Conservation (phyloP, 2,888 invertebrate species). For the Miltochrista miniata region DNA sequence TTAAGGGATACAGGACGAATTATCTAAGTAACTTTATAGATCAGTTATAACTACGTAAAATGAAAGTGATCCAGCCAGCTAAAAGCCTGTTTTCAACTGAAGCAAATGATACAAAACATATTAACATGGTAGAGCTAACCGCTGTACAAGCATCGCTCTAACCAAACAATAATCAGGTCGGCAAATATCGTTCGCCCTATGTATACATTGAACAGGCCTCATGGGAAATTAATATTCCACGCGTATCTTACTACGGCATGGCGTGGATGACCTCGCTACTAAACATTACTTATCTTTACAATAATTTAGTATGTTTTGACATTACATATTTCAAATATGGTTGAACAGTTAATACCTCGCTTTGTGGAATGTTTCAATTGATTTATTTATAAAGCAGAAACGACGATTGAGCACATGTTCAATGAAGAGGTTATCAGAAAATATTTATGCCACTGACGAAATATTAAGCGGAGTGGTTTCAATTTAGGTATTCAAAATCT, state of each 20-base stretch:
- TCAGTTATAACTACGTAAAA: neutral
- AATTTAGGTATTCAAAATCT: too few relatives aligned
- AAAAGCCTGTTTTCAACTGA: neutral
- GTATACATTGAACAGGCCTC: conserved; percentile 31
- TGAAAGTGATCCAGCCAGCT: neutral
- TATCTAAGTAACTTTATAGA: neutral
- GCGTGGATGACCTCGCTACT: conserved; percentile 22
- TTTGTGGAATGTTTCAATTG: too few relatives aligned
- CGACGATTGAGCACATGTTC: too few relatives aligned
- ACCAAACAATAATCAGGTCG: conserved; percentile 53
- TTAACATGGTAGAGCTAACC: conserved; percentile 30
- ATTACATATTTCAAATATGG: too few relatives aligned
- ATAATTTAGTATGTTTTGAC: too few relatives aligned
- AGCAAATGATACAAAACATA: conserved; percentile 19
- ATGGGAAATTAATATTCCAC: conserved; percentile 44
- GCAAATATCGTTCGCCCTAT: conserved; percentile 27
- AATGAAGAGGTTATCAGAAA: too few relatives aligned
- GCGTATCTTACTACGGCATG: conserved; percentile 19
- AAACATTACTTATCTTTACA: conserved; percentile 10
- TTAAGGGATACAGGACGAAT: too few relatives aligned
- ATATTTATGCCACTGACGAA: too few relatives aligned
- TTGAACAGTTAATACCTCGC: too few relatives aligned
- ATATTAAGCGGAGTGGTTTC: too few relatives aligned
- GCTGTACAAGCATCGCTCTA: conserved; percentile 47
- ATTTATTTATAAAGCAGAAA: too few relatives aligned